Conservation (phyloP, 1,140 invertebrate species). For the Hypothenemus hampei region DNA sequence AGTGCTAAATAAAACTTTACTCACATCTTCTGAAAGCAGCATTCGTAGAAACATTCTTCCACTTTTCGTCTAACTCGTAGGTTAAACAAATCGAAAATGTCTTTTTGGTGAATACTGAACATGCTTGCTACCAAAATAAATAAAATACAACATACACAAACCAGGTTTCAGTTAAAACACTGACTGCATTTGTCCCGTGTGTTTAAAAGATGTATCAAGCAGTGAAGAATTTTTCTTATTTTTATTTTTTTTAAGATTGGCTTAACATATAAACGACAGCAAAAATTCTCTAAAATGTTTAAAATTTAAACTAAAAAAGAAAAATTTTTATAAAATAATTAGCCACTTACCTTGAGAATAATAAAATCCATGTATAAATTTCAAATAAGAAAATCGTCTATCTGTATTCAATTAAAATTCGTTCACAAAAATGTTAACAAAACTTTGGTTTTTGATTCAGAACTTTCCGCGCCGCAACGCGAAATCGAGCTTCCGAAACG, state of each 20-base stretch:
- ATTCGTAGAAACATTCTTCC: neutral
- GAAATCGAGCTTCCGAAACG: constrained; percentile 8
- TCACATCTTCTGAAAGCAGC: neutral
- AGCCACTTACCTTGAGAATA: constrained; percentile 33
- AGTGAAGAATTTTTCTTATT: neutral
- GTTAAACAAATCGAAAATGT: constrained; percentile 1
- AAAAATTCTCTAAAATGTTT: too few relatives aligned
- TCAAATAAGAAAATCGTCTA: constrained; percentile 2
- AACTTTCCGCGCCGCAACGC: constrained; percentile 22
- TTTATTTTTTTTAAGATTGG: constrained; percentile 1
- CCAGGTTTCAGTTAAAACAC: constrained; percentile 1
- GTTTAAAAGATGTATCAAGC: too few relatives aligned
- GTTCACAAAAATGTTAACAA: neutral
- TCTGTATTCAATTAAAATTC: constrained; percentile 5
- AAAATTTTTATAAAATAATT: neutral
- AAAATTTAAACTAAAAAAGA: constrained; percentile 4
- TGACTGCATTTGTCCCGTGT: constrained; percentile 1
- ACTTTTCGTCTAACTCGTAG: neutral
- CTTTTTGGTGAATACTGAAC: constrained; percentile 8
- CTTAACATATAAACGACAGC: too few relatives aligned
- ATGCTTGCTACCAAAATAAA: constrained; percentile 10
- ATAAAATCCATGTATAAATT: constrained; percentile 35
- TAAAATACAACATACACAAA: constrained; percentile 3
- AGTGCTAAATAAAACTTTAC: constrained; percentile 20
- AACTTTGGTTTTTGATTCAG: constrained; percentile 1